Base-by-base conservation (phyloP, 2,797 vertebrate genomes). In the Bryconaethiops microstoma region DNA sequence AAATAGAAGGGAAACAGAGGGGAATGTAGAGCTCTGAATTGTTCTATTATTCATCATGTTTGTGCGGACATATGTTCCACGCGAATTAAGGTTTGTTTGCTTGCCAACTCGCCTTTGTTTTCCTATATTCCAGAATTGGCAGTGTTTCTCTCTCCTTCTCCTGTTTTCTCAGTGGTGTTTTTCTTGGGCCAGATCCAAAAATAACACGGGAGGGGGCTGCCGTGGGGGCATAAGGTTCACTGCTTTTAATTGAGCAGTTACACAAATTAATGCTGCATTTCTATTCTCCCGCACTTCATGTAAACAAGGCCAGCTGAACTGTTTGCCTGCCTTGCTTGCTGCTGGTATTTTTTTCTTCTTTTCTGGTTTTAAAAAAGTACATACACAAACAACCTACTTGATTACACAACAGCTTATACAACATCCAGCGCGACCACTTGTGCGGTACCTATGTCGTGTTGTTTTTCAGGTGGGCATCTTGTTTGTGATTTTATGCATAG, bases 361-460 rank as follows among this genome's bases (percentile, higher is more conserved):
- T 35, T 35, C 35, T 35, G 35, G 7, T 7, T 0, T 8, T 81
- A 82, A 29, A 42, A 42, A 67, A 78, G 1, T 65, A 65, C 14
- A 19, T 16, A 10, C 17, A 19, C 39, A 69, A 84, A 83, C 73
- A 82, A 76, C 84, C 63, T 23, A 67, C 82, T 84, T 86, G 55
- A 68, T 84, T 79, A 74, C 29, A 76, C 86, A 91, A 89, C 86
- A 80, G 72, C 77, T 79, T 87, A 90, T 80, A 80, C 82, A 74
- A 64, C 23, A 19, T 6, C n/a, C n/a, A 35, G 55, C 0, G 63
- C 57, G 23, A 19, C 50, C 74, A 60, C 64, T 77, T 74, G 42
- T 68, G 7, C 72, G 52, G 54, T 84, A 78, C 83, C 55, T 76
- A n/a, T 62, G 69, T 71, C 79, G 68, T 79, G 35, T 13, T 62